phyloP scores from a whole-genome alignment of 2,797 vertebrate species.

The Amphiprion clarkii region DNA sequence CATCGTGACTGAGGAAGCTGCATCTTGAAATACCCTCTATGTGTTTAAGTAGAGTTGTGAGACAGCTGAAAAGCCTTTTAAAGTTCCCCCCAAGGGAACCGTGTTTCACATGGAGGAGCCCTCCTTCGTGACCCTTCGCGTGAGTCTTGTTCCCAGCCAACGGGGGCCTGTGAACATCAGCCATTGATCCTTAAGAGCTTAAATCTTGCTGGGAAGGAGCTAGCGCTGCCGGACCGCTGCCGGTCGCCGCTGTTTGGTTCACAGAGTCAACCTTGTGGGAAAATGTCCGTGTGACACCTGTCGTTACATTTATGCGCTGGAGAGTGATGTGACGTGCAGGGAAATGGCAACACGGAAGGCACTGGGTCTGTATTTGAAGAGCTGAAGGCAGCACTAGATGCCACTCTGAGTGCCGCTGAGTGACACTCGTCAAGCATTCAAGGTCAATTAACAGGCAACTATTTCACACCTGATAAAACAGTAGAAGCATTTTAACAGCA shows the following conservation, averaged over 20 bases:
- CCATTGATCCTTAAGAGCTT: conserved; percentile 63
- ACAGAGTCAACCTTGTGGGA: conserved; percentile 33
- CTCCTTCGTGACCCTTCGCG: conserved; percentile 44
- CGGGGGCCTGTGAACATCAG: conserved; percentile 36
- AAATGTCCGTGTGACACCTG: conserved; percentile 49
- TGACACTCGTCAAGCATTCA: background rate
- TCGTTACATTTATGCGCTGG: conserved; percentile 31
- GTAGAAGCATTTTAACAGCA: background rate
- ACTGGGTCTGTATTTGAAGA: background rate
- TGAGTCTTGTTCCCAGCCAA: conserved; percentile 45
- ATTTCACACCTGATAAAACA: background rate
- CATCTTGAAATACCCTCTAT: conserved; percentile 4
- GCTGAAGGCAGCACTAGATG: background rate
- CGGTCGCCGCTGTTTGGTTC: conserved; percentile 31
- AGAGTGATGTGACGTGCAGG: conserved; percentile 25
- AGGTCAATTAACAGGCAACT: too few species aligned
- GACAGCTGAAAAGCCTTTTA: conserved; percentile 67
- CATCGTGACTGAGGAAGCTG: conserved; percentile 6
- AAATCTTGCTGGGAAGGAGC: conserved; percentile 45
- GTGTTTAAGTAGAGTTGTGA: conserved; percentile 33
- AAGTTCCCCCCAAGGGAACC: conserved; percentile 34
- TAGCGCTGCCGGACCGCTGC: background rate
- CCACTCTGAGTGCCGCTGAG: background rate
- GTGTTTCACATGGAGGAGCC: conserved; percentile 40
- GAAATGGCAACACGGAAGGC: conserved; percentile 14